phyloP scores from a whole-genome alignment of 53 echinoderm and acorn worm species.

The Patiria pectinifera region DNA sequence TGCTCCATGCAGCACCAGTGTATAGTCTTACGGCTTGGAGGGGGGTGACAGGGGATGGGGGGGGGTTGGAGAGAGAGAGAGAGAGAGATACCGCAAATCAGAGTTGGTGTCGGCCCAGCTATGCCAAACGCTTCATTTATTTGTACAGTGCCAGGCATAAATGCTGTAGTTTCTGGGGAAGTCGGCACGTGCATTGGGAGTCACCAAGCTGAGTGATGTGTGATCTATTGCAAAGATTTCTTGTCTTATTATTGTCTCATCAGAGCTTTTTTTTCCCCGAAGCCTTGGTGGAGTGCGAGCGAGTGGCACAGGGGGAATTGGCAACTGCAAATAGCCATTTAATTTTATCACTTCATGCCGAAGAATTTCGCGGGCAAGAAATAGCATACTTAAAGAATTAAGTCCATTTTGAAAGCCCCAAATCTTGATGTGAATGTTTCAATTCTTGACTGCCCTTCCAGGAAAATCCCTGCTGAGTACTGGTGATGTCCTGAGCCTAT shows the following conservation, averaged over 20 bases:
- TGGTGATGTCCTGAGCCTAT: too few species aligned
- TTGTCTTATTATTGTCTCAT: not conserved
- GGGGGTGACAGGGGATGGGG: not conserved
- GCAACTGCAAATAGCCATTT: too few species aligned
- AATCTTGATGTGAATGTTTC: too few species aligned
- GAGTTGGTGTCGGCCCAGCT: not conserved
- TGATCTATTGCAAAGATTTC: conserved; percentile 2
- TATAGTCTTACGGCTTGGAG: not conserved
- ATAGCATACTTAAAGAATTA: too few species aligned
- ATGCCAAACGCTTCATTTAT: conserved; percentile 49
- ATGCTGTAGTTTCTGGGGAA: not conserved
- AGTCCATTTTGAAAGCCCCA: too few species aligned
- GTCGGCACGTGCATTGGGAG: not conserved
- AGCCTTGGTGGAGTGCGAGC: not conserved
- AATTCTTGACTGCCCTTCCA: too few species aligned
- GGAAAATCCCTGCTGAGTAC: too few species aligned
- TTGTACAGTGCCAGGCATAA: conserved; percentile 28
- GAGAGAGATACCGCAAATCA: not conserved
- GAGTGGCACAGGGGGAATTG: too few species aligned
- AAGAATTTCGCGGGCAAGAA: too few species aligned
- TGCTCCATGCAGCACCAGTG: not conserved
- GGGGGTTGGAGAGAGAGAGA: not conserved
- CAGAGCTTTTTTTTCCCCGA: too few species aligned
- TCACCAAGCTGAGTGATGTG: not conserved
- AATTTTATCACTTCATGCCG: too few species aligned